Conservation (phyloP, 2,113 vertebrate genomes). For the Ailuropoda melanoleuca region DNA sequence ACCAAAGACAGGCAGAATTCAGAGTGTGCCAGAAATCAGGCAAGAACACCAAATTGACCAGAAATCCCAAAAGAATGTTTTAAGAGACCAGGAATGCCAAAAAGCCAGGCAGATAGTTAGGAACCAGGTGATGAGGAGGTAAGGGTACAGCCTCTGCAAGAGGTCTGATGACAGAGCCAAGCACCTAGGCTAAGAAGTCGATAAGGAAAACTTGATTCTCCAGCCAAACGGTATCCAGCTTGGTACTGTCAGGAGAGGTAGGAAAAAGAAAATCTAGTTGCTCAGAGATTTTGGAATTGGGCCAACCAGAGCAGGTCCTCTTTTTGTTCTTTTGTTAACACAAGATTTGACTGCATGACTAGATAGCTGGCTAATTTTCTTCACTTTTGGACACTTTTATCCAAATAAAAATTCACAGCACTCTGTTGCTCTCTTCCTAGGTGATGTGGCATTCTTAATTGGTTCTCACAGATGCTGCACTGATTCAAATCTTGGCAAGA, state of each 20-base stretch:
- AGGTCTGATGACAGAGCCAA: background rate
- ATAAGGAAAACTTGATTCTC: background rate
- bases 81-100: background rate
- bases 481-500: conserved; percentile 60
- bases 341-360: conserved; percentile 10
- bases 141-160: background rate
- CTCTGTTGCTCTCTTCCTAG: conserved; percentile 42
- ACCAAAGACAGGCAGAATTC: conserved; percentile 29
- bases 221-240: background rate
- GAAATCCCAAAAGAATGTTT: background rate
- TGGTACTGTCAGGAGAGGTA: background rate
- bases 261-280: background rate
- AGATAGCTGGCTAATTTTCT: background rate
- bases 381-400: background rate
- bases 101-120: background rate
- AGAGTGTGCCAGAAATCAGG: background rate
- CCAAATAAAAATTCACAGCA: background rate
- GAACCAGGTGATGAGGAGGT: background rate
- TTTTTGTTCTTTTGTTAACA: conserved; percentile 17
- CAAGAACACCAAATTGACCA: background rate
- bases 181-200: background rate
- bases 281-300: background rate
- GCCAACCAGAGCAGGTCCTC: background rate
- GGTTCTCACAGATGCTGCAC: conserved; percentile 1
- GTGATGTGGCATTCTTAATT: conserved; percentile 21